phyloP scores from a whole-genome alignment of 2,113 vertebrate species.

The Pampusana beccarii region DNA sequence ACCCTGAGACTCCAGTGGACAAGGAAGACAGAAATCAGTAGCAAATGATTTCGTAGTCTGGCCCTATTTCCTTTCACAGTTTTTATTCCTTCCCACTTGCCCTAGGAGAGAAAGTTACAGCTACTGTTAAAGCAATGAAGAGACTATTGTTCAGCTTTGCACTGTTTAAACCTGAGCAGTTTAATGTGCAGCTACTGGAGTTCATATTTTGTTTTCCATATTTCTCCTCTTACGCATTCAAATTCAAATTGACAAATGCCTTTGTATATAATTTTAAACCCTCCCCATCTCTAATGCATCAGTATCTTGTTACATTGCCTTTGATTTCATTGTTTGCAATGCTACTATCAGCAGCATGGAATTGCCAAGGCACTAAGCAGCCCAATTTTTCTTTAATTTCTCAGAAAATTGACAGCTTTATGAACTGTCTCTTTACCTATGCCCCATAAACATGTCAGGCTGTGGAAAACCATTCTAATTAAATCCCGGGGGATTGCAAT shows the following conservation, averaged over 20 bases:
- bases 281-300: conserved; percentile 78
- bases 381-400: conserved; percentile 87
- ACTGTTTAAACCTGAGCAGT: conserved; percentile 19
- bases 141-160: conserved; percentile 7
- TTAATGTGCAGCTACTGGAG: conserved; percentile 20
- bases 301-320: conserved; percentile 80
- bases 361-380: conserved; percentile 81
- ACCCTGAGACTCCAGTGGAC: not conserved
- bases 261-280: conserved; percentile 80
- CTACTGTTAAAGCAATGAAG: conserved; percentile 44
- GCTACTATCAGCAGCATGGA: conserved; percentile 75
- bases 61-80: not conserved
- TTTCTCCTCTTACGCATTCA: conserved; percentile 73
- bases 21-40: not conserved
- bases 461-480: conserved; percentile 85
- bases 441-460: conserved; percentile 86
- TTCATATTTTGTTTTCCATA: conserved; percentile 55
- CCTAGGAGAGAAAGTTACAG: conserved; percentile 52
- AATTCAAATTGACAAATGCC: conserved; percentile 80
- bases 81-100: conserved; percentile 34
- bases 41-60: not conserved
- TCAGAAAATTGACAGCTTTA: conserved; percentile 88
- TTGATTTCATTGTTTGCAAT: conserved; percentile 81
- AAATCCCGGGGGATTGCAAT: conserved; percentile 78
- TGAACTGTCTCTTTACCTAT: conserved; percentile 88